Evolutionary conservation across 2,113 vertebrate genomes (phyloP), one percentile per base, ranked within the genome.

Genomic region (Aplodontia rufa): DNA sequence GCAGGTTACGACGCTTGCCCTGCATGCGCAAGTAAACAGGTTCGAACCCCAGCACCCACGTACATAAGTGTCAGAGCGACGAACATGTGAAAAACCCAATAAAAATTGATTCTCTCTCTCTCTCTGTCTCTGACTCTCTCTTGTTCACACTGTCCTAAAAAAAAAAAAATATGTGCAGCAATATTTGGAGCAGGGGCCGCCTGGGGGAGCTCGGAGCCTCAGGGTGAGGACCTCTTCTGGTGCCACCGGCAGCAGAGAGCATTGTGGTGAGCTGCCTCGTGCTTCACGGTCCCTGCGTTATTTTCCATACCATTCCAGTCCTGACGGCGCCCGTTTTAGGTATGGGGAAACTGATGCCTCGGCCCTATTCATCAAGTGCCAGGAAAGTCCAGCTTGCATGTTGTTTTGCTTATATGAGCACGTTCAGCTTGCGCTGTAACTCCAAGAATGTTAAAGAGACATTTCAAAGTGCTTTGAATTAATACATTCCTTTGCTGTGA

Each of bases 301-400:
- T 94, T 85, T 81, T 95, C 76, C 55, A 26, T 17, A n/a, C 69
- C 5, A 2, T 84, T 49, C 20, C 0, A n/a, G 51, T 68, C 80
- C 93, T 11, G 79, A 51, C 96, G 68, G 87, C 90, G 0, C 97
- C 96, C 97, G 19, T 17, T 28, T 13, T 20, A 95, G 95, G 97
- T 90, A 97, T 95, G 97, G 96, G 96, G 97, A 98, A 97, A 74
- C 91, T 69, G 71, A 84, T 82, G 53, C 85, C 92, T 87, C 84
- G 78, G 81, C 47, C 68, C 95, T 95, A 11, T 90, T 93, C 93
- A 66, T 45, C 40, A 51, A 93, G 84, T 45, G 93, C 89, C 93
- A 64, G 72, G 71, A 79, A 62, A 40, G 66, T 62, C 92, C 79
- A n/a, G 47, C 85, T 55, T 74, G 94, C 40, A 0, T 93, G 83